Percentiles rank a stretch among this genome's conserved stretches.
Conservation (phyloP, 64 coral and sea anemone genomes). For the Orbicella faveolata region DNA sequence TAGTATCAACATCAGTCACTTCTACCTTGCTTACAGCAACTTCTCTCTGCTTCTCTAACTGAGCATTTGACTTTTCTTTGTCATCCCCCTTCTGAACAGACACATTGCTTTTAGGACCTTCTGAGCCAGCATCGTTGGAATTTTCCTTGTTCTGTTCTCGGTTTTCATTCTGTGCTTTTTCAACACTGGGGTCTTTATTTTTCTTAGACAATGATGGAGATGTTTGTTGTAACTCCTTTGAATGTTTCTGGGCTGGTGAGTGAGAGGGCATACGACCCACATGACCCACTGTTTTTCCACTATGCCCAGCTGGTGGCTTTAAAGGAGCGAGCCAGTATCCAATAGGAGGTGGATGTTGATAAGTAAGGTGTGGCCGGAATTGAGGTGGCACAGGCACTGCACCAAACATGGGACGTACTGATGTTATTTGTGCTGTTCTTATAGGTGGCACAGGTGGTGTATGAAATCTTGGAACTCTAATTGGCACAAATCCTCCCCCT, state of each 20-base stretch:
- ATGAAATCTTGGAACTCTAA: background rate
- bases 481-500: background rate
- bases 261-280: background rate
- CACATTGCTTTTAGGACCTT: background rate
- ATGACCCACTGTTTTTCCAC: background rate
- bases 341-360: background rate
- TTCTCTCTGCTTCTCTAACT: background rate
- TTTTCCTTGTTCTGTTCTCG: background rate
- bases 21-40: background rate
- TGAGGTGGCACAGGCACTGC: background rate
- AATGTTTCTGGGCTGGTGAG: background rate
- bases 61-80: background rate
- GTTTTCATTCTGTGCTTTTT: background rate
- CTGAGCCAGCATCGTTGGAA: background rate
- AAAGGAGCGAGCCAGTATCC: conserved; percentile 19
- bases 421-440: background rate
- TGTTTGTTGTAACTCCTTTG: background rate
- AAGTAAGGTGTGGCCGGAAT: background rate
- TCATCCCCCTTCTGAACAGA: background rate
- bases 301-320: background rate
- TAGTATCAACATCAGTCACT: background rate
- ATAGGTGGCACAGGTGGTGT: background rate
- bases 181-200: background rate
- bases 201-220: background rate
- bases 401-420: background rate